Conservation (phyloP, 30 jellyfish, hydroid and myxozoan genomes). For the Aurelia coerulea region DNA sequence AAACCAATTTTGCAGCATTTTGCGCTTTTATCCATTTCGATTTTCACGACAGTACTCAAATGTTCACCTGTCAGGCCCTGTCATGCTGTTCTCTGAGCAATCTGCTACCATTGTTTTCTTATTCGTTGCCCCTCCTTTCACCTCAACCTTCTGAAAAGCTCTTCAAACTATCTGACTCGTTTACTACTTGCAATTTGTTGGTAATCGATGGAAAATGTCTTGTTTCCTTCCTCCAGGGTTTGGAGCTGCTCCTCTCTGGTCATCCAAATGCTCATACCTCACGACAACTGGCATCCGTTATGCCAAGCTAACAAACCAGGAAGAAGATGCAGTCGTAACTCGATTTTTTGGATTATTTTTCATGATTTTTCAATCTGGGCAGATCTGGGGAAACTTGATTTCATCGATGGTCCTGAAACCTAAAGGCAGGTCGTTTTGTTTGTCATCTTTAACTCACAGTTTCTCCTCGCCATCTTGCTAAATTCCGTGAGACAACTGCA, state of each 20-base stretch:
- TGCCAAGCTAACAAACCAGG: conserved; percentile 55
- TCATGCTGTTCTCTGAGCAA: too few species aligned
- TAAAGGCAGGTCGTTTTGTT: conserved; percentile 37
- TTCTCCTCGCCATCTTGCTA: background rate
- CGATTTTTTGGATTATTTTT: conserved; percentile 86
- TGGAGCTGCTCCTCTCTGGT: conserved; percentile 95
- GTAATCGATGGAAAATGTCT: background rate
- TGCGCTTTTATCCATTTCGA: too few species aligned
- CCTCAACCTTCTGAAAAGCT: too few species aligned
- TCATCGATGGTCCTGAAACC: conserved; percentile 81
- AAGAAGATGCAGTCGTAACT: conserved; percentile 73
- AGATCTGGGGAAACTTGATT: conserved; percentile 92
- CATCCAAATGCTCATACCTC: conserved; percentile 89
- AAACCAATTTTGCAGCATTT: too few species aligned
- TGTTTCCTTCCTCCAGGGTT: conserved; percentile 47
- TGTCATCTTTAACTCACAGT: background rate
- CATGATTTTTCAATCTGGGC: conserved; percentile 87
- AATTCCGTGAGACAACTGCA: background rate
- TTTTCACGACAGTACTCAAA: too few species aligned
- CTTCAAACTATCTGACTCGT: too few species aligned
- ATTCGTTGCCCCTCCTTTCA: too few species aligned
- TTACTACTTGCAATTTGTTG: too few species aligned
- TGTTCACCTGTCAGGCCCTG: too few species aligned
- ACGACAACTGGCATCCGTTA: conserved; percentile 81
- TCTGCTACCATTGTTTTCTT: too few species aligned